Base-by-base conservation (phyloP, 2,888 invertebrate genomes). In the Drosophila fungiperda region DNA sequence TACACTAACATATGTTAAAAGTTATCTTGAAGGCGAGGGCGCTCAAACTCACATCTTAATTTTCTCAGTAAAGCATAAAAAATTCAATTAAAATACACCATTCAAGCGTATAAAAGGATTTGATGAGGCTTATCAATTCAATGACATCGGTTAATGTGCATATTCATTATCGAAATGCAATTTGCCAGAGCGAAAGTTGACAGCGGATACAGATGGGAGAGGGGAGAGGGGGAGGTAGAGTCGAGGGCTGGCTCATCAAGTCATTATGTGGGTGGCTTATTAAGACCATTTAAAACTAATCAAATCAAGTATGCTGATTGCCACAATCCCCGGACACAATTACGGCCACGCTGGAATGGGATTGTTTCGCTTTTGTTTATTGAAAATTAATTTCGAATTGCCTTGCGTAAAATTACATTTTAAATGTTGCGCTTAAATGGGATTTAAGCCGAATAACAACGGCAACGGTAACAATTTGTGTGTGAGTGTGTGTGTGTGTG, bases 291-390 rank as follows among this genome's bases (percentile, higher is more conserved):
- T 80, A 87, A 90, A 88, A 85, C 78, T 82, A 88, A 89, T 90
- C 89, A 89, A 90, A 88, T 89, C 79, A 85, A 88, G 83, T 83
- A 85, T 90, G 81, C 81, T 74, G 78, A 81, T 73, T 74, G 82
- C 69, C 55, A 69, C 48, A 61, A 55, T 55, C 7, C 59, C 54
- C 58, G 36, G n/a, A 32, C 53, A 59, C 73, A 78, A 73, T 78
- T 68, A 71, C n/a, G 60, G 33, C 7, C 40, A n/a, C 26, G 8
- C 35, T 33, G 59, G 36, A 42, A 29, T 45, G 66, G 9, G 50
- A 54, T 62, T 68, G 66, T 23, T 53, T 45, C 53, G 65, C 65
- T 58, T 50, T 71, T 82, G 77, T 69, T 83, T 83, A 76, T 87
- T 81, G 81, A 78, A 90, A 89, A 89, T 90, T 90, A 88, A 90